phyloP scores from a whole-genome alignment of 2,888 invertebrate species.

The Buathra laborator region DNA sequence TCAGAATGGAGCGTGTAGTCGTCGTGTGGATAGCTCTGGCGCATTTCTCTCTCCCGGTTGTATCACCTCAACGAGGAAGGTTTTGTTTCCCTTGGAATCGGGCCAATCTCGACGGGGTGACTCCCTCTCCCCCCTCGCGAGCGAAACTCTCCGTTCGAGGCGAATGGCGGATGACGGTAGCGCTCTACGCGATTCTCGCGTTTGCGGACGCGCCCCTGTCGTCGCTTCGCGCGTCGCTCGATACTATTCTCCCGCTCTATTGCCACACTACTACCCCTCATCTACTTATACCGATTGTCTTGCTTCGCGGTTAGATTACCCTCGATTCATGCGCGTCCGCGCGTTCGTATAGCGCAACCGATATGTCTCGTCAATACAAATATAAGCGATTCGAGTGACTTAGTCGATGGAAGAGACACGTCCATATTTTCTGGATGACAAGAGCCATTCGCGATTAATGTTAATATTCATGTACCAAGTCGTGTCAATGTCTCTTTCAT shows the following conservation, averaged over 20 bases:
- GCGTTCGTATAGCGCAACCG: neutral
- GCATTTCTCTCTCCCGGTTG: slow-evolving; percentile 23
- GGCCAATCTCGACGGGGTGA: slow-evolving; percentile 66
- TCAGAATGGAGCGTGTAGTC: slow-evolving; percentile 32
- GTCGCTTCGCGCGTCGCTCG: slow-evolving; percentile 69
- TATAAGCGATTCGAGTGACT: neutral
- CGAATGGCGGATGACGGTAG: slow-evolving; percentile 17
- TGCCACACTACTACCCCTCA: neutral
- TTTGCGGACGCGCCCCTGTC: slow-evolving; percentile 67
- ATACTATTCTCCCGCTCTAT: slow-evolving; percentile 64
- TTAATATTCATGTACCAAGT: neutral
- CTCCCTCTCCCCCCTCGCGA: slow-evolving; percentile 43
- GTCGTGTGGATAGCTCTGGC: slow-evolving; percentile 43
- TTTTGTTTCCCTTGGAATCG: slow-evolving; percentile 69
- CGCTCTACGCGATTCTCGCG: slow-evolving; percentile 3
- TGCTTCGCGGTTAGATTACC: slow-evolving; percentile 19
- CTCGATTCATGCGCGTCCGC: neutral
- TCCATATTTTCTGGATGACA: neutral
- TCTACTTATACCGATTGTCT: slow-evolving; percentile 7
- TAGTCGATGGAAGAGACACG: neutral
- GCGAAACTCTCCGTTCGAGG: slow-evolving; percentile 24
- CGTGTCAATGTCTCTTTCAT: neutral
- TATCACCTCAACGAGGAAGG: slow-evolving; percentile 22
- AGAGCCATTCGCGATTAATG: neutral
- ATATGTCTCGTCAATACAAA: neutral